phyloP scores from a whole-genome alignment of 2,888 invertebrate genomes.

The Belgica antarctica region DNA sequence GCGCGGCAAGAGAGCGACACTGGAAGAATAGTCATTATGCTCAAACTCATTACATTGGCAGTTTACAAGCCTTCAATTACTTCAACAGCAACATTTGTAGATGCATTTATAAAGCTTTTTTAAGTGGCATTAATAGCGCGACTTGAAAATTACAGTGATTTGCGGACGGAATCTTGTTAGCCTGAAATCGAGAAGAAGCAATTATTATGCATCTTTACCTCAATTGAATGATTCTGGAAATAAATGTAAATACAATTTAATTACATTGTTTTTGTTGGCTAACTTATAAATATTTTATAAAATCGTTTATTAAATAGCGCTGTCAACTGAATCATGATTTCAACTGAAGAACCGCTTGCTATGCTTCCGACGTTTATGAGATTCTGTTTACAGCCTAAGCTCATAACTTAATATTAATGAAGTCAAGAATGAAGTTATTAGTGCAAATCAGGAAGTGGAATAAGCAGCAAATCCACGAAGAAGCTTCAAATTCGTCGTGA shows the following conservation, averaged over 20 bases:
- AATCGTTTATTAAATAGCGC: too few species aligned
- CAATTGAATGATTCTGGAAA: background rate
- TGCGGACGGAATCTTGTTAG: too few species aligned
- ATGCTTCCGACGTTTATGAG: background rate
- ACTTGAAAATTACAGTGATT: background rate
- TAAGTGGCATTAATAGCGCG: background rate
- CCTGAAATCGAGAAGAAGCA: background rate
- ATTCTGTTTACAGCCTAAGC: too few species aligned
- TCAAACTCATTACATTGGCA: background rate
- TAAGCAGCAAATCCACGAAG: too few species aligned
- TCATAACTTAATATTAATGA: too few species aligned
- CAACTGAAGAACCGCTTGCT: too few species aligned
- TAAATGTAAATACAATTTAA: background rate
- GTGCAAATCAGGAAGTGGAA: background rate
- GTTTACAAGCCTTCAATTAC: constrained; percentile 15
- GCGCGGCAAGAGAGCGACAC: background rate
- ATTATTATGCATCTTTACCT: too few species aligned
- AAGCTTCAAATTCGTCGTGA: background rate
- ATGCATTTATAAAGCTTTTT: too few species aligned
- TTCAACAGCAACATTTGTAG: constrained; percentile 5
- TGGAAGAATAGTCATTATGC: background rate
- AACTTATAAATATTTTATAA: constrained; percentile 8
- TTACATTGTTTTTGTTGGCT: background rate
- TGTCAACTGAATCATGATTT: constrained; percentile 9
- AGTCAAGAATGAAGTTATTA: too few species aligned